Evolutionary conservation across 2,113 vertebrate species (phyloP).

Genomic region (Mesoclemmys tuberculata): DNA sequence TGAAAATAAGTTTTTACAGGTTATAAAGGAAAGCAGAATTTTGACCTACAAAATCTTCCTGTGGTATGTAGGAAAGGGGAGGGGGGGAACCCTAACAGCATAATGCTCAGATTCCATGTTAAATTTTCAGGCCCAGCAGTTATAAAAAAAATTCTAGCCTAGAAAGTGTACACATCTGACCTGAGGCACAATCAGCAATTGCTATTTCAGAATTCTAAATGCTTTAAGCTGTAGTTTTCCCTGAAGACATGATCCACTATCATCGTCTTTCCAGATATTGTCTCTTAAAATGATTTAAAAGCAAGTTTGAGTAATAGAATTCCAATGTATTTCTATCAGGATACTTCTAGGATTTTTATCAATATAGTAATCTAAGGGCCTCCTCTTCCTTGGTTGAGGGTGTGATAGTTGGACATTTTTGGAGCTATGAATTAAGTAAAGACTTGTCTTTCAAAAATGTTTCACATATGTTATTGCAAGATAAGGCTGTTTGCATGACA

Average conservation of each 20-base stretch:
- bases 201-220: too few relatives aligned
- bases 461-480: too few relatives aligned
- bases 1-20: neutral
- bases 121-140: neutral
- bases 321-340: neutral
- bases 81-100: too few relatives aligned
- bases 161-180: neutral
- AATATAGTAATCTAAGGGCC: too few relatives aligned
- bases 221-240: too few relatives aligned
- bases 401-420: too few relatives aligned
- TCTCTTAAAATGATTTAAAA: neutral
- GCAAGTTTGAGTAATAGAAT: neutral
- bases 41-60: slow-evolving; percentile 29
- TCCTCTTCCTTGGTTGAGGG: too few relatives aligned
- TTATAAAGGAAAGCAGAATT: neutral
- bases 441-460: too few relatives aligned
- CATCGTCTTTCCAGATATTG: neutral
- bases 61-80: slow-evolving; percentile 1
- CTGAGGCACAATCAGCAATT: neutral
- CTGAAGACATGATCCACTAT: neutral
- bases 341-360: neutral
- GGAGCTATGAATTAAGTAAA: too few relatives aligned
- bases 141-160: neutral
- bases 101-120: neutral
- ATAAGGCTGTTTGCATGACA: too few relatives aligned